These are phyloP conservation scores for Aphis gossypii DNA, from an alignment of 1,140 invertebrate species.

Conservation along the genomic window DNA sequence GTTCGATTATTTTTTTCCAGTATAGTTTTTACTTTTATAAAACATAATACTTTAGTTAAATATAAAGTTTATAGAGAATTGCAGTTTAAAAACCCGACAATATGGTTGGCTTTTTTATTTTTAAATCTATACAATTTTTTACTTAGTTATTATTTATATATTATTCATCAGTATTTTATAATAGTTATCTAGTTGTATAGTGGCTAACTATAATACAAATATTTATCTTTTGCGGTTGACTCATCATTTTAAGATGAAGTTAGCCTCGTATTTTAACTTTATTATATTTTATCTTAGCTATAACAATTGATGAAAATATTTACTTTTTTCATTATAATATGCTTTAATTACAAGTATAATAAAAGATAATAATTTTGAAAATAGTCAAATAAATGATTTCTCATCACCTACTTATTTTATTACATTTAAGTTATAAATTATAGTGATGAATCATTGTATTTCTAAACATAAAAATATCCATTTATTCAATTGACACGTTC, in stretches of 20 bases:
- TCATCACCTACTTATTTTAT: not conserved
- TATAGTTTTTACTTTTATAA: not conserved
- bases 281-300: not conserved
- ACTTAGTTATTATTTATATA: not conserved
- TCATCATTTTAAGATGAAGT: not conserved
- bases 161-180: not conserved
- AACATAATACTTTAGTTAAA: not conserved
- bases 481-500: not conserved
- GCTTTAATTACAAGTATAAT: not conserved
- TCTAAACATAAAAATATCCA: not conserved
- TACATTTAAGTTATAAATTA: not conserved
- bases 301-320: not conserved
- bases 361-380: no score
- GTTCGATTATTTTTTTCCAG: not conserved
- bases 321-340: not conserved
- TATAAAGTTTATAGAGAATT: not conserved
- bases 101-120: not conserved
- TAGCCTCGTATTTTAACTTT: not conserved
- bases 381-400: not conserved
- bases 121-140: not conserved
- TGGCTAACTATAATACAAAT: not conserved
- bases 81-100: not conserved
- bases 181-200: not conserved
- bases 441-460: not conserved
- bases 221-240: not conserved